phyloP scores from a whole-genome alignment of 2,797 vertebrate species.

The Strix occidentalis region DNA sequence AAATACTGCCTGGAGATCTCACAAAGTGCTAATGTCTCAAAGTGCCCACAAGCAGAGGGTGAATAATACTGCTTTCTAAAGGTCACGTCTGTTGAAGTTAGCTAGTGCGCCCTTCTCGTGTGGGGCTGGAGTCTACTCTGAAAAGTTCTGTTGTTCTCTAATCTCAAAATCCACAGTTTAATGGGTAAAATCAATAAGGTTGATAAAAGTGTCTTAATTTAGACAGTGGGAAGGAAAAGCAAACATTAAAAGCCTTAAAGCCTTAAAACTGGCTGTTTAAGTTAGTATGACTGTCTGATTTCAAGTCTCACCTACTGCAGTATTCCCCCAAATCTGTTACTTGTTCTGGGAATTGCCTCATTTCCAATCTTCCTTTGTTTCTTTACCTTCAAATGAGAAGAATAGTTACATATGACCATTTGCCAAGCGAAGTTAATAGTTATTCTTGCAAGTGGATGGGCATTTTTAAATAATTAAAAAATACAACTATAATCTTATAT shows the following conservation, averaged over 20 bases:
- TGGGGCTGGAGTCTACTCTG: background rate
- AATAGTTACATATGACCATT: background rate
- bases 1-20: slow-evolving; percentile 50
- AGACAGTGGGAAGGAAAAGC: background rate
- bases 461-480: background rate
- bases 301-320: background rate
- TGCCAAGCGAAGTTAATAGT: background rate
- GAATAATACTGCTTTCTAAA: slow-evolving; percentile 41
- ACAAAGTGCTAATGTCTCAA: slow-evolving; percentile 38
- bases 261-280: background rate
- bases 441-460: background rate
- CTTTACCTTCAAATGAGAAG: background rate
- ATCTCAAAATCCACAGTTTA: background rate
- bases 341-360: background rate
- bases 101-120: accelerated
- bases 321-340: background rate
- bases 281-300: background rate
- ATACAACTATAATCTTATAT: background rate
- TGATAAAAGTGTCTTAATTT: background rate
- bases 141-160: background rate
- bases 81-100: slow-evolving; percentile 53
- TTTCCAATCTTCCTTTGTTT: background rate
- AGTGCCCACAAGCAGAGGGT: slow-evolving; percentile 14
- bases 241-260: background rate
- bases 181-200: background rate